These are phyloP conservation scores for Drosophila fungiperda DNA, from an alignment of 2,888 invertebrate genomes.

Conservation along the genomic window DNA sequence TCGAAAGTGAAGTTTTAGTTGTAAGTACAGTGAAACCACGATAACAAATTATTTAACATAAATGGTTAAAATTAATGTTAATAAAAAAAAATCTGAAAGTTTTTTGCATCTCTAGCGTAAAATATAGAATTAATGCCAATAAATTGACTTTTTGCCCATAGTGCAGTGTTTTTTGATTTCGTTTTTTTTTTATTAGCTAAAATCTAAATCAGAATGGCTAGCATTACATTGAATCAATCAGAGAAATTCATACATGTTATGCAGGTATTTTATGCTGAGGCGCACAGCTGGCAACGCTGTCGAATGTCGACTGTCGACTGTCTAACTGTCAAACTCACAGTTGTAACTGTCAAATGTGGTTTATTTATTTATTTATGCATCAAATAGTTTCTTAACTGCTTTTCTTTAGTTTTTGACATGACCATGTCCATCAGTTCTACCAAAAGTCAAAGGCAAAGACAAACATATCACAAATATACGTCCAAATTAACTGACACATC, in stretches of 20 bases:
- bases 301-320: constrained; percentile 4
- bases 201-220: not conserved
- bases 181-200: not conserved
- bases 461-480: constrained; percentile 38
- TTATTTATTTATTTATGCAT: constrained; percentile 65
- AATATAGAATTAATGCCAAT: not conserved
- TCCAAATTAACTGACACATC: constrained; percentile 61
- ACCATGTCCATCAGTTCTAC: constrained; percentile 56
- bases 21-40: not conserved
- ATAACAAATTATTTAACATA: not conserved
- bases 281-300: constrained; percentile 45
- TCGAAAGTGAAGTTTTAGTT: not conserved
- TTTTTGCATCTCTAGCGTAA: not conserved
- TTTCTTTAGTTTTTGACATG: constrained; percentile 61
- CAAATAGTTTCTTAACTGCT: constrained; percentile 54
- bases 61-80: not conserved
- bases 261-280: not conserved
- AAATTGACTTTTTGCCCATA: not conserved
- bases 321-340: constrained; percentile 67
- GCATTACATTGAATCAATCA: constrained; percentile 1
- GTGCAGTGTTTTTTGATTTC: not conserved
- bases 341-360: constrained; percentile 68
- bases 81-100: too few relatives aligned
- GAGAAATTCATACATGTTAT: not conserved
- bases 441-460: constrained; percentile 33